Base-by-base conservation (phyloP, 2,113 vertebrate genomes). In the Neolamprologus fasciatus region DNA sequence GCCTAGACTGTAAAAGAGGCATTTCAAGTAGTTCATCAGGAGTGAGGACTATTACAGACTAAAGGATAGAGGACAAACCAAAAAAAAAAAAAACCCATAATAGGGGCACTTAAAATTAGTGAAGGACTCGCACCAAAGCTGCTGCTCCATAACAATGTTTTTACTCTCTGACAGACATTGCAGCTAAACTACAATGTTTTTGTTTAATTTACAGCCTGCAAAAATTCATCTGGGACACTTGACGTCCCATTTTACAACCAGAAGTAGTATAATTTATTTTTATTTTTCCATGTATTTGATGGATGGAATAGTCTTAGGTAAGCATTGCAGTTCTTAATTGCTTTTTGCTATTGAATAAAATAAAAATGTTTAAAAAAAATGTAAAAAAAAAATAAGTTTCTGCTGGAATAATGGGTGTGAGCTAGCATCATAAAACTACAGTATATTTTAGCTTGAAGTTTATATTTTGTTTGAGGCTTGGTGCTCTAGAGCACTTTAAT, bases 191-290 rank as follows among this genome's bases (percentile, higher is more conserved):
- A 42, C 50, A 66, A 6, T 10, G 28, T 26, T 45, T 68, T 66
- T 53, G 35, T 37, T 11, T 50, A 50, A 50, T 78, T 28, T 81
- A 26, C 61, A 87, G 86, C 73, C 96, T 94, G 79, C 84, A 80
- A 89, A 92, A 92, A 83, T 88, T 89, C 87, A 87, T 86, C 86
- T 89, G 91, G 91, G 89, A 89, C 87, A 90, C 80, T 83, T 89
- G n/a, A 68, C 85, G 45, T 73, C 76, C 89, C 31, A 3, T 93
- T 95, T 93, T 84, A 94, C 92, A 87, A 84, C 91, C 91, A 91
- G 90, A 93, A 85, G 57, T 92, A 84, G 90, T 91, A 93, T 96
- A 95, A 95, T 96, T 96, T 95, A 80, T 89, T 90, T 90, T 88
- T 91, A 40, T 87, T 91, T 78, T 92, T 89, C 73, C 80, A 90